A percentile compares a stretch with the other conserved stretches of the same genome.
Conservation (phyloP, 92 coral and sea anemone species). For the Umimayanthus chanpuru region DNA sequence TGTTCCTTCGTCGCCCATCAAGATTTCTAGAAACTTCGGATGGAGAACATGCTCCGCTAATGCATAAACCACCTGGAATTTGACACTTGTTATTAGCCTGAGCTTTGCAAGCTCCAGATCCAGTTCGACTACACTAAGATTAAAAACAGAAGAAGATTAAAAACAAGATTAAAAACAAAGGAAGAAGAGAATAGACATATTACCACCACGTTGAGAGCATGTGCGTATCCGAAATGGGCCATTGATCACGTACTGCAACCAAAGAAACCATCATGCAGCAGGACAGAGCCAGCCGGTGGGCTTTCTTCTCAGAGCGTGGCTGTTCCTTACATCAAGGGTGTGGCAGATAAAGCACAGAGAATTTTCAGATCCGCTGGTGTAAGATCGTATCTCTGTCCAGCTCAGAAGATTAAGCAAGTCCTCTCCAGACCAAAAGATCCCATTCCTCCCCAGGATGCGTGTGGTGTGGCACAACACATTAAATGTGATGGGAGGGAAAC, state of each 20-base stretch:
- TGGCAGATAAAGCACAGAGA: no score
- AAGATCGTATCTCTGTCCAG: no score
- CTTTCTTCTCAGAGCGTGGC: no score
- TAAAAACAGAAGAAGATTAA: slow-evolving; percentile 5
- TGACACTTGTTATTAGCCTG: background rate
- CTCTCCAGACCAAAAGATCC: no score
- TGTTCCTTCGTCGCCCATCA: background rate
- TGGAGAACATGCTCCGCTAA: background rate
- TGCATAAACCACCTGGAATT: background rate
- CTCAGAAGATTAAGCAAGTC: no score
- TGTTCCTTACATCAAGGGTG: no score
- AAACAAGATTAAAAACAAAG: no score
- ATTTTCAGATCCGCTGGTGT: no score
- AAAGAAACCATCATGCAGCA: slow-evolving; percentile 19
- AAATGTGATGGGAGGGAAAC: no score
- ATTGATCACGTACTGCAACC: slow-evolving; percentile 14
- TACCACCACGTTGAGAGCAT: slow-evolving; percentile 2
- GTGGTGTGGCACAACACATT: no score
- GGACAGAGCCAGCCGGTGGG: slow-evolving; percentile 26
- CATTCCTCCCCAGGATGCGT: no score
- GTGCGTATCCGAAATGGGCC: slow-evolving; percentile 9
- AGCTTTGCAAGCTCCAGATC: background rate
- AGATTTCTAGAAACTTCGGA: background rate
- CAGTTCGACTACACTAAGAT: background rate
- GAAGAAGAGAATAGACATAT: slow-evolving; percentile 9